Evolutionary conservation across 2,888 invertebrate genomes (phyloP), one percentile per base, ranked within the genome.

Genomic region (Temnothorax unifasciatus): DNA sequence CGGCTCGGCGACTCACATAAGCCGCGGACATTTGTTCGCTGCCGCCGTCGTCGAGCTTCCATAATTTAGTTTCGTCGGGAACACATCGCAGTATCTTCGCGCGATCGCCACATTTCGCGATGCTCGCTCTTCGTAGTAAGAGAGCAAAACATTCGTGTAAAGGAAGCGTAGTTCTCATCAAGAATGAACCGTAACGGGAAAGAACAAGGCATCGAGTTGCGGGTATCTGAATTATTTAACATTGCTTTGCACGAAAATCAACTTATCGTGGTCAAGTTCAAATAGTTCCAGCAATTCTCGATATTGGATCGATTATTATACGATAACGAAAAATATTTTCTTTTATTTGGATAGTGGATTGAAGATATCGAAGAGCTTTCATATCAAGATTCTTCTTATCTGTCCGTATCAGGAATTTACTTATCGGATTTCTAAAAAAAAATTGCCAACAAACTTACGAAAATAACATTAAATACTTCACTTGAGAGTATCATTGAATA

Each of bases 51-150:
- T 34, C 57, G 52, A 8, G 38, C n/a, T 59, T 79, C 34, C 59
- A 69, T 79, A 69, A 63, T 83, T 76, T 64, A 86, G 47, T 68
- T 84, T 76, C 69, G 41, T 52, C 25, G 73, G n/a, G 52, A 57
- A 54, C 15, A 25, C 8, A 21, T 11, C n/a, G 52, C 25, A 25
- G 13, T 52, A 13, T 25, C 11, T 64, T 6, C 9, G 11, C n/a
- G 25, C 76, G 44, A 44, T n/a, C 8, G 29, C 41, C 15, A 66
- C 38, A 64, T 64, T 57, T 66, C 13, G 41, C 38, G 52, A 47
- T 9, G 0, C 29, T 34, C 34, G 2, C 59, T 15, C 25, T 41
- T 47, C 29, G 11, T 11, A 25, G n/a, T 4, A 34, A 41, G n/a
- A 9, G 21, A n/a, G 4, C 41, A 41, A 64, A 64, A 64, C 18